Evolutionary conservation across 2,113 vertebrate species (phyloP), one percentile per base, ranked within the genome.

Genomic region (Chitala chitala): DNA sequence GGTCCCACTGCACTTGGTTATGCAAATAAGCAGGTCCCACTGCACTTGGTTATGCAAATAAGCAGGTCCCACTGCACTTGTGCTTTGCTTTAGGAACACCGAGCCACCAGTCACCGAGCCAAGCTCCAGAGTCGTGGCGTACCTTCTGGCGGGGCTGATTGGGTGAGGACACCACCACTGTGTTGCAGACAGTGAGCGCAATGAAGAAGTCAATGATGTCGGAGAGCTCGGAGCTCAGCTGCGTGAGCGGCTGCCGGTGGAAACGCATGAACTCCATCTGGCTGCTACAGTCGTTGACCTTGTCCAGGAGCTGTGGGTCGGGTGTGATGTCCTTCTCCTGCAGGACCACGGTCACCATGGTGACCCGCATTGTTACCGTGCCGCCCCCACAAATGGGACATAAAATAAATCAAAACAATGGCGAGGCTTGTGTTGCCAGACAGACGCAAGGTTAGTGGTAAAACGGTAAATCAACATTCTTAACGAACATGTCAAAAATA

Each of bases 301-400:
- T 99, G 81, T 95, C 93, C 20, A 96, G 77, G 64, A 99, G 89
- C 82, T 93, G 90, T 0, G 96, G 96, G 80, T 99, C 97, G 0
- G 97, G 97, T 0, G 93, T 98, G 79, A 99, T 90, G 75, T 98
- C 94, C 72, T 98, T 98, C 82, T 99, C 97, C 96, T 98, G 77
- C 22, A 13, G 72, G 73, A 44, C 13, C 51, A 38, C 1, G 48
- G 2, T 8, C 12, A 51, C 12, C 8, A 51, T 15, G n/a, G n/a
- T n/a, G n/a, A n/a, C n/a, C n/a, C n/a, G n/a, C n/a, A n/a, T n/a
- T n/a, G n/a, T n/a, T n/a, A n/a, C n/a, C n/a, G n/a, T n/a, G n/a
- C n/a, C n/a, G n/a, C n/a, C n/a, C n/a, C n/a, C n/a, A n/a, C n/a
- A n/a, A n/a, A n/a, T n/a, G n/a, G n/a, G n/a, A n/a, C n/a, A n/a